These are phyloP conservation scores for Centropus unirufus DNA, from an alignment of 2,113 vertebrate species.

Conservation along the genomic window DNA sequence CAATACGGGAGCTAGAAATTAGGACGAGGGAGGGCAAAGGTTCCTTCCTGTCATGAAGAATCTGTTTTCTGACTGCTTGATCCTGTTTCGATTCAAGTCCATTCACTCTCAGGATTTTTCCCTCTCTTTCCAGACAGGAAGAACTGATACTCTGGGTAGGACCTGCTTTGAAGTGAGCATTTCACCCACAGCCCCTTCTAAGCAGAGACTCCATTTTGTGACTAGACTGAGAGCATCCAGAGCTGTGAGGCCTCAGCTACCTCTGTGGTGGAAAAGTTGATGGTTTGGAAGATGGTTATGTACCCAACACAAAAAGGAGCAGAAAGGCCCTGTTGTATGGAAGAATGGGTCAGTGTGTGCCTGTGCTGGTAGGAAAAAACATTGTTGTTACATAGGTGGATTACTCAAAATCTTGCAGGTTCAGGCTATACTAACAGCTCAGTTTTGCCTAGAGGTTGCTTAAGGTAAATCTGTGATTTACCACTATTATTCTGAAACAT, in stretches of 20 bases:
- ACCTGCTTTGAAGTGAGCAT: neutral
- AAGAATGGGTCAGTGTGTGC: neutral
- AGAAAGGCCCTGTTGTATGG: neutral
- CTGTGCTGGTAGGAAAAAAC: neutral
- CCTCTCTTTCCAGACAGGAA: neutral
- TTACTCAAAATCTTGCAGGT: neutral
- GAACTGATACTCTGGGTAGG: neutral
- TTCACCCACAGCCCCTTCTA: neutral
- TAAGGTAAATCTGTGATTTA: neutral
- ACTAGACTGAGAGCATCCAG: neutral
- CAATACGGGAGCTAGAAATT: neutral
- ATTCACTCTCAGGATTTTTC: neutral
- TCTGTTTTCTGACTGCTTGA: neutral
- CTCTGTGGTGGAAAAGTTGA: neutral
- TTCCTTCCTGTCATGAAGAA: neutral
- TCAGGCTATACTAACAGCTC: neutral
- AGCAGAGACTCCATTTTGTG: neutral
- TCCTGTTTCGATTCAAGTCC: neutral
- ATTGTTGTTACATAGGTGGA: neutral
- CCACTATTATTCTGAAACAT: neutral
- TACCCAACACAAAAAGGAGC: neutral
- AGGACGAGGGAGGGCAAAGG: neutral
- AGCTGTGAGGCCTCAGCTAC: neutral
- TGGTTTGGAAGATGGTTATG: neutral
- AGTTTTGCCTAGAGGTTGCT: neutral